Evolutionary conservation across 2,888 invertebrate genomes (phyloP), one percentile per base, ranked within the genome.

Genomic region (Alviniconcha strummeri): DNA sequence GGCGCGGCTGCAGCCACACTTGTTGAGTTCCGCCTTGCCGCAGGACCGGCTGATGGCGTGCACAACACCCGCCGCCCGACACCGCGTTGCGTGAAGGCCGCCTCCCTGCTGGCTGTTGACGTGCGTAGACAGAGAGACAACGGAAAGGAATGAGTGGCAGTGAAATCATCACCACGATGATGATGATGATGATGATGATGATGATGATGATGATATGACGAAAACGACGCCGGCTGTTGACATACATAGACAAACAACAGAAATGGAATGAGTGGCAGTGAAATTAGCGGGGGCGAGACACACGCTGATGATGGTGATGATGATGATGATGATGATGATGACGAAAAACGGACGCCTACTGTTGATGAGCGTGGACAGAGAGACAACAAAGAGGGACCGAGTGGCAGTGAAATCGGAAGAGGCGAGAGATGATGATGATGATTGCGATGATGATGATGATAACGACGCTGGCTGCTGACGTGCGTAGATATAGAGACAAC

Each of bases 1-100:
- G 80, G 97, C 96, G 52, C 96, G 95, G 81, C 97, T 97, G 93
- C 99, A 99, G 56, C 97, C 97, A 92, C 99, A 99, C 82, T 97
- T 97, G 6, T 97, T 95, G 83, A 98, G 95, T 86, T 97, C 96
- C 0, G 98, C 98, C 92, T 98, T 98, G 81, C 98, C 96, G 92
- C 99, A 99, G 5, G 98, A 96, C 75, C 98, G 95, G 55, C 98
- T 96, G 84, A 99, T 95, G 19, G 98, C 95, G 91, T 98, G 96
- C 0, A 97, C 96, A 5, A 98, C 98, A 6, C 95, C 95, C 8
- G 95, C 95, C 4, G 95, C 94, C 94, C 15, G 95, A 94, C 76
- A 95, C 94, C 52, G 95, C 95, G 90, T 95, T 95, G 95, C 0
- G 95, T 94, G 90, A 95, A 95, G 4, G 95, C 95, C 52, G 95